Conservation (phyloP, 2,888 invertebrate genomes). For the Aphodius granarius region DNA sequence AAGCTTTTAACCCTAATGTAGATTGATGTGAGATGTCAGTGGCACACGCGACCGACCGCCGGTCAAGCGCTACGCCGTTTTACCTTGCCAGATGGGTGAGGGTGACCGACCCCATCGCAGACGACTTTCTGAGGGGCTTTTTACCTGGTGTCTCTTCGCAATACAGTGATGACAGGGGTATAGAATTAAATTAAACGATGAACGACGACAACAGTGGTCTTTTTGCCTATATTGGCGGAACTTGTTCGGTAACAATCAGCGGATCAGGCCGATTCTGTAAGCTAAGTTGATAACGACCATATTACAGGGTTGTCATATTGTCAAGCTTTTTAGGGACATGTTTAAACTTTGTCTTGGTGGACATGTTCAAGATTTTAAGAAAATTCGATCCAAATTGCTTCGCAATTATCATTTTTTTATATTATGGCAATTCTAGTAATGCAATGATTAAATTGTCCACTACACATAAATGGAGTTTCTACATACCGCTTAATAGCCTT, state of each 20-base stretch:
- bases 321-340: no score
- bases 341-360: no score
- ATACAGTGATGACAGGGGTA: slow-evolving; percentile 35
- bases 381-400: no score
- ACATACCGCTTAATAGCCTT: no score
- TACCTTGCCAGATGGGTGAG: slow-evolving; percentile 14
- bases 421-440: no score
- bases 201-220: neutral
- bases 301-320: no score
- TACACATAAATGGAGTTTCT: no score
- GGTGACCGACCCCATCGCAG: slow-evolving; percentile 21
- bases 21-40: slow-evolving; percentile 51
- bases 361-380: no score
- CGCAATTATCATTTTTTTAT: no score
- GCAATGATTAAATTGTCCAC: no score
- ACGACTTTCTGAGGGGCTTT: slow-evolving; percentile 25
- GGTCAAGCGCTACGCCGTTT: slow-evolving; percentile 31
- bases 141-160: slow-evolving; percentile 30
- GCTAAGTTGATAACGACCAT: no score
- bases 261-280: no score
- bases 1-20: slow-evolving; percentile 55
- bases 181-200: slow-evolving; percentile 33
- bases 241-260: neutral
- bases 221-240: neutral
- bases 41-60: slow-evolving; percentile 43